Conservation (phyloP, 1,140 invertebrate genomes). For the Berghia stephanieae region DNA sequence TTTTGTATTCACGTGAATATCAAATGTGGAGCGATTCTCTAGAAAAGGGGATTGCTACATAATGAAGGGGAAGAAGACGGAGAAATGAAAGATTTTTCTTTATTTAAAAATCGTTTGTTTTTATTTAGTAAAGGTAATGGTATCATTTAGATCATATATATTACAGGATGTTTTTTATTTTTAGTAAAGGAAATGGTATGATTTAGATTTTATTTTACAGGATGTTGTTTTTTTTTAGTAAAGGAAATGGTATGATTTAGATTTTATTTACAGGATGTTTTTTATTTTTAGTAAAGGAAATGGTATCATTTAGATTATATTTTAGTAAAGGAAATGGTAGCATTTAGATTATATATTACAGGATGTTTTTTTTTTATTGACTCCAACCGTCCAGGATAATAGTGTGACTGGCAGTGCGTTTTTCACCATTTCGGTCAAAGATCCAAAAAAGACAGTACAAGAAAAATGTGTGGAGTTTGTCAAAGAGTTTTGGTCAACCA, state of each 20-base stretch:
- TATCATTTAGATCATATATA: not conserved
- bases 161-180: not conserved
- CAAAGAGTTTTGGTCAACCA: conserved; percentile 26
- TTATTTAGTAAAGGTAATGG: not conserved
- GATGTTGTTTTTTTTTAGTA: not conserved
- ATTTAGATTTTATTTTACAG: not conserved
- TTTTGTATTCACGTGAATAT: no score
- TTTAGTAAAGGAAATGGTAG: not conserved
- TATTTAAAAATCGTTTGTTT: not conserved
- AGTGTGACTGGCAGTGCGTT: conserved; percentile 21
- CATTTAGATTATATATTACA: not conserved
- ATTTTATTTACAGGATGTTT: not conserved
- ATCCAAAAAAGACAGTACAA: conserved; percentile 18
- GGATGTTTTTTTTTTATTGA: not conserved
- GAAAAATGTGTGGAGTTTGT: conserved; percentile 26
- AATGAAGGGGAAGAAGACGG: no score
- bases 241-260: not conserved
- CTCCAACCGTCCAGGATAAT: conserved; percentile 28
- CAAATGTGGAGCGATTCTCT: no score
- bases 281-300: not conserved
- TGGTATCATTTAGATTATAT: not conserved
- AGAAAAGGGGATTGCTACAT: no score
- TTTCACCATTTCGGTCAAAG: conserved; percentile 15
- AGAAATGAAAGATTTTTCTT: no score
- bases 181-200: not conserved